A percentile compares a stretch with the other conserved stretches of the same genome.
phyloP scores from a whole-genome alignment of 2,113 vertebrate genomes.

The Illadopsis cleaveri region DNA sequence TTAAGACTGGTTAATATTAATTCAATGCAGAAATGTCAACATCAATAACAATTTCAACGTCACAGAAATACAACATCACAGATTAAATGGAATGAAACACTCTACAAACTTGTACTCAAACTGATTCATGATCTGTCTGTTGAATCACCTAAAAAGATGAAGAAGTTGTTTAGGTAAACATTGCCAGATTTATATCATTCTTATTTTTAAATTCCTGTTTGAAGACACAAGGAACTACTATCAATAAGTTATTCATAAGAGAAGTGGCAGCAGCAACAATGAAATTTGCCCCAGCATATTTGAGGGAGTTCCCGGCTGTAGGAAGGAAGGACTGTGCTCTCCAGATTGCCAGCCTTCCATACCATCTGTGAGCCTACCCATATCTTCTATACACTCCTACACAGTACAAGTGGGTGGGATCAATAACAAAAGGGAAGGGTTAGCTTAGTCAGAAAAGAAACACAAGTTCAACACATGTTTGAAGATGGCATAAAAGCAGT shows the following conservation, averaged over 20 bases:
- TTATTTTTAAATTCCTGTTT: not conserved
- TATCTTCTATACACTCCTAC: not conserved
- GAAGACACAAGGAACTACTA: not conserved
- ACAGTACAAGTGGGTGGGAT: not conserved
- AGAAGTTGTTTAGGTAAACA: not conserved
- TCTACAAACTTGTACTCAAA: not conserved
- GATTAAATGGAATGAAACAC: not conserved
- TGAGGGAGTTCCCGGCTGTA: not conserved
- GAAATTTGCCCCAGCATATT: not conserved
- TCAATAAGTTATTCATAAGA: not conserved
- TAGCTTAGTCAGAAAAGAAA: not conserved
- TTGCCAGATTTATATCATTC: not conserved
- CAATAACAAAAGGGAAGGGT: not conserved
- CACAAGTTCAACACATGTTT: rapidly evolving
- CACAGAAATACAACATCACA: not conserved
- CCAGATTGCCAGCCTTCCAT: not conserved
- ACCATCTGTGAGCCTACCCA: not conserved
- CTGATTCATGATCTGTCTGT: not conserved
- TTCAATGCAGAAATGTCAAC: not conserved
- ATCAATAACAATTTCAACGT: not conserved
- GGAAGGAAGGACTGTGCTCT: not conserved
- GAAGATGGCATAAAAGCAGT: not conserved
- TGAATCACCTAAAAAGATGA: not conserved
- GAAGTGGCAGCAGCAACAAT: not conserved
- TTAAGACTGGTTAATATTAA: not conserved